Percentiles rank a stretch among this genome's conserved stretches.
These are phyloP conservation scores for Bombyx huttoni DNA, from an alignment of 2,888 invertebrate genomes.

Conservation along the genomic window DNA sequence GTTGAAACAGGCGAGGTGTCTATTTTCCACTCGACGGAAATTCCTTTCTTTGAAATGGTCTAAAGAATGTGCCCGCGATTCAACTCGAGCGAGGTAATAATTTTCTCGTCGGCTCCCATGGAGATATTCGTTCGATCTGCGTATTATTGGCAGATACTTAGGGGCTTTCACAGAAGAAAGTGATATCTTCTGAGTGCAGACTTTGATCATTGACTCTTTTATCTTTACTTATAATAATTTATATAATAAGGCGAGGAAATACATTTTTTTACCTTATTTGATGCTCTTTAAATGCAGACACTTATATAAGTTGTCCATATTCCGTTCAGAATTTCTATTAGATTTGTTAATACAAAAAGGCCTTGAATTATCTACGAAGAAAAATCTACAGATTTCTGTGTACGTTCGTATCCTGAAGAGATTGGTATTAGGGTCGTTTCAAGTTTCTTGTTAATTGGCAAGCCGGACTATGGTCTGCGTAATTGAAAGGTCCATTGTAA, in stretches of 20 bases:
- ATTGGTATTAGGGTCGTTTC: constrained; percentile 1
- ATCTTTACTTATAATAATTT: constrained; percentile 1
- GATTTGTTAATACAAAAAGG: neutral
- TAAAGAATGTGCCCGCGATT: constrained; percentile 46
- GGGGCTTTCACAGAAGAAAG: constrained; percentile 33
- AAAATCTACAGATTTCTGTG: neutral
- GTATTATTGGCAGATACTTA: constrained; percentile 43
- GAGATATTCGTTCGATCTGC: constrained; percentile 43
- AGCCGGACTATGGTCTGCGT: neutral
- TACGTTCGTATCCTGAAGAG: neutral
- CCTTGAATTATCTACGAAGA: neutral
- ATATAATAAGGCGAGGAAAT: too few species aligned
- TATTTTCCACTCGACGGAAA: constrained; percentile 58
- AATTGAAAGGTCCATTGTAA: neutral
- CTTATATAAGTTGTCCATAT: neutral
- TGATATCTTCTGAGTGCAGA: constrained; percentile 20
- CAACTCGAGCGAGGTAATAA: constrained; percentile 53
- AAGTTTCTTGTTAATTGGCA: constrained; percentile 8
- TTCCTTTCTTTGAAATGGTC: constrained; percentile 56
- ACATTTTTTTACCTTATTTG: neutral
- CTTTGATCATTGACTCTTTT: constrained; percentile 8
- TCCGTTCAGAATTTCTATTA: constrained; percentile 7
- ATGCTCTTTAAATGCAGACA: neutral
- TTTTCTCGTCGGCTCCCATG: constrained; percentile 45
- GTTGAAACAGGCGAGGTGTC: constrained; percentile 67